Base-by-base conservation (phyloP, 2,797 vertebrate species). In the Helarctos malayanus region DNA sequence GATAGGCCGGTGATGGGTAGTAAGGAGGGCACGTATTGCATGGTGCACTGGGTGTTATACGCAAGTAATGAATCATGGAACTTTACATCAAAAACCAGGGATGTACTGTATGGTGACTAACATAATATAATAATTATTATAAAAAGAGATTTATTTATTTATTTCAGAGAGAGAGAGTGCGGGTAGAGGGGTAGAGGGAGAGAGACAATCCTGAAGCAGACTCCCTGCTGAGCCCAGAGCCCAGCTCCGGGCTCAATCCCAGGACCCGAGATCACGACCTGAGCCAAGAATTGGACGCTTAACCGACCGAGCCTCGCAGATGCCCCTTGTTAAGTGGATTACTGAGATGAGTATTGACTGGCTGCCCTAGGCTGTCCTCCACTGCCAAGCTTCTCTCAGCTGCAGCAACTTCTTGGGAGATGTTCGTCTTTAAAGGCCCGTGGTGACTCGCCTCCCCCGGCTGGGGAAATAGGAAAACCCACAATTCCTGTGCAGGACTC, bases 391-490 rank as follows among this genome's bases (percentile, higher is more conserved):
- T 23, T 52, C 49, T 94, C 71, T 56, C n/a, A 82, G 35, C 59
- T 75, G 25, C 27, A 69, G 27, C 54, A 56, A 91, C 63, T 89
- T 80, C 69, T 89, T 52, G 32, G 89, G 76, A 96, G 94, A 41
- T 45, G 86, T 88, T 93, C 68, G n/a, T 32, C 23, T 94, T 89
- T 86, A 56, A 96, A 95, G 83, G 82, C 78, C 49, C 38, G 14
- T 14, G 38, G 4, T 47, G 68, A 82, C 57, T 93, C 16, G 18
- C 13, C 1, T 92, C 56, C 65, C 94, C 63, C 27, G 82, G 82
- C 49, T 94, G 65, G 89, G 11, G 57, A 96, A 89, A 91, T 68
- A 94, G 91, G 79, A 96, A 93, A 96, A 89, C 61, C 56, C 41
- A 94, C 61, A 81, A 78, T 78, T 79, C 57, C 47, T 79, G 25